Percentiles rank a stretch among this genome's conserved stretches.
Evolutionary conservation across 2,113 vertebrate species (phyloP).

Genomic region (Ondatra zibethicus): DNA sequence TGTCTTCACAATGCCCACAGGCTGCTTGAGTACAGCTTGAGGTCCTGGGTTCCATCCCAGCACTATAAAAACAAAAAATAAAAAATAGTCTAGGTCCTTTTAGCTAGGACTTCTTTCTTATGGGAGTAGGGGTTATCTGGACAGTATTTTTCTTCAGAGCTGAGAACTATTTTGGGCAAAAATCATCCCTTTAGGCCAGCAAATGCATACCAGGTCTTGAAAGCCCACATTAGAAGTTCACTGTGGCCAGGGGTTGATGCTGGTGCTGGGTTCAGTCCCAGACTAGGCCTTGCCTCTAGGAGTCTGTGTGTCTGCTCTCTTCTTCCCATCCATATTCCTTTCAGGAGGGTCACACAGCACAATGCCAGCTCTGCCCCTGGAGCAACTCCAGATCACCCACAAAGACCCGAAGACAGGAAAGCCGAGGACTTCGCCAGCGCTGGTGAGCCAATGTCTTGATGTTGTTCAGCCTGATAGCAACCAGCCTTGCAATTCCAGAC

Average conservation of each 20-base stretch:
- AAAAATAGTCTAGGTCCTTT: background rate
- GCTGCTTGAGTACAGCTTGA: background rate
- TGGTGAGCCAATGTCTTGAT: conserved; percentile 89
- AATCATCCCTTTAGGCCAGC: background rate
- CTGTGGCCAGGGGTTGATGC: background rate
- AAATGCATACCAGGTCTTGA: background rate
- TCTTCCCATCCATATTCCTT: conserved; percentile 71
- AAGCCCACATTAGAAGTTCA: background rate
- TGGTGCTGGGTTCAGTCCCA: background rate
- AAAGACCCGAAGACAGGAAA: conserved; percentile 88
- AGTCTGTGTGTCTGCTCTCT: conserved; percentile 60
- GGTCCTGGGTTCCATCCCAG: background rate
- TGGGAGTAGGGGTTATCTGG: background rate
- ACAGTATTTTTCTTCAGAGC: background rate
- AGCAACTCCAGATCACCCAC: conserved; percentile 93
- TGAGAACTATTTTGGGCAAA: background rate
- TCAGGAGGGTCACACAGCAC: conserved; percentile 76
- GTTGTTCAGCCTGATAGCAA: conserved; percentile 17
- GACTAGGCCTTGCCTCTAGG: background rate
- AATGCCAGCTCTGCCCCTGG: conserved; percentile 91
- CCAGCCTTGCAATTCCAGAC: conserved; percentile 62
- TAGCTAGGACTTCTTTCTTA: conserved; percentile 8
- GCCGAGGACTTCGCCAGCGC: conserved; percentile 90
- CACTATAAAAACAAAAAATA: background rate
- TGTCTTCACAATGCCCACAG: background rate